Evolutionary conservation across 53 echinoderm and acorn worm species (phyloP).

Genomic region (Echinometra lucunter): DNA sequence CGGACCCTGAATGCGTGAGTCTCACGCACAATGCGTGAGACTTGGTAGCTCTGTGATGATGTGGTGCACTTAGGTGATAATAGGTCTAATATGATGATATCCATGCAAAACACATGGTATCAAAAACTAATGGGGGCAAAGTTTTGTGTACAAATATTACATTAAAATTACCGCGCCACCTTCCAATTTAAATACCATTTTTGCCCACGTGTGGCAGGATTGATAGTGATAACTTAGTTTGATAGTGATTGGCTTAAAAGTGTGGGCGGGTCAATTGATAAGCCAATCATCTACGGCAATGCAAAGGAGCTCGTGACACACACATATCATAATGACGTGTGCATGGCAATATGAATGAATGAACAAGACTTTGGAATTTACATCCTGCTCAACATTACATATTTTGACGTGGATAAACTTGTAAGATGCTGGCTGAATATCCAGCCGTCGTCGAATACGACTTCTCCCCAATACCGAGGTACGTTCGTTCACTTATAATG

Average conservation of each 20-base stretch:
- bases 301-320: not conserved
- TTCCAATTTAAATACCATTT: not conserved
- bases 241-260: not conserved
- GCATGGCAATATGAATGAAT: too few species aligned
- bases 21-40: too few species aligned
- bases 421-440: slow-evolving; percentile 50
- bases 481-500: not conserved
- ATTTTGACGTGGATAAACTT: not conserved
- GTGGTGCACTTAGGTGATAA: too few species aligned
- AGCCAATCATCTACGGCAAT: not conserved
- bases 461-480: slow-evolving; percentile 34
- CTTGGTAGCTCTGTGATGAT: too few species aligned
- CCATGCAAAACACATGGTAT: too few species aligned
- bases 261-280: not conserved
- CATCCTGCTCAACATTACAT: too few species aligned
- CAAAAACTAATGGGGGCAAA: too few species aligned
- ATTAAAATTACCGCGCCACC: not conserved
- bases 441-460: slow-evolving; percentile 35
- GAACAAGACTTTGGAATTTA: too few species aligned
- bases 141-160: too few species aligned
- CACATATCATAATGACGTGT: slow-evolving; percentile 16
- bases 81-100: too few species aligned
- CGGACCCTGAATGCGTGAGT: too few species aligned
- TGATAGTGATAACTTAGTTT: not conserved
- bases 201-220: not conserved